These are phyloP conservation scores for Sebastes vulpes DNA, from an alignment of 2,797 vertebrate genomes.

Conservation along the genomic window DNA sequence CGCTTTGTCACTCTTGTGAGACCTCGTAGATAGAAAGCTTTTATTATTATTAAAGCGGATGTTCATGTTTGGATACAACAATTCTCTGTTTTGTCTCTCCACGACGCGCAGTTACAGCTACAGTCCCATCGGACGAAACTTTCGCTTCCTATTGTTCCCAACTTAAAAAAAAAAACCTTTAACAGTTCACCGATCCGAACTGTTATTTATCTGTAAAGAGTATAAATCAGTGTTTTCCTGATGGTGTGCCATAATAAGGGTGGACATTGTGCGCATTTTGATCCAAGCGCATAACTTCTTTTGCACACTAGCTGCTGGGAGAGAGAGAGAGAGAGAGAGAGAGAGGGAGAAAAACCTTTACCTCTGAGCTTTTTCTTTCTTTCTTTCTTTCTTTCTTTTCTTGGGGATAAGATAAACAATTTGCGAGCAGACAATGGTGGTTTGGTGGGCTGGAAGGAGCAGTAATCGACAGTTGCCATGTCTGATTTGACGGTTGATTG, in stretches of 20 bases:
- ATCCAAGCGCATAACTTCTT: conserved; percentile 78
- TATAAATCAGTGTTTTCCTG: conserved; percentile 74
- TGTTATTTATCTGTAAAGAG: neutral
- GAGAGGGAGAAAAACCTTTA: conserved; percentile 22
- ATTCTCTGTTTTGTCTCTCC: conserved; percentile 13
- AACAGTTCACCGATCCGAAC: neutral
- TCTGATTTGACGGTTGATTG: conserved; percentile 98
- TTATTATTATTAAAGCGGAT: neutral
- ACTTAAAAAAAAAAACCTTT: conserved; percentile 14
- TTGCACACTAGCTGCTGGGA: conserved; percentile 39
- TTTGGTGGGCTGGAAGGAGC: conserved; percentile 90
- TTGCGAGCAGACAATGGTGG: conserved; percentile 79
- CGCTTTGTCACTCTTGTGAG: conserved; percentile 51
- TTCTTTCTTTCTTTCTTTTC: conserved; percentile 44
- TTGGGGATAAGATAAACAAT: conserved; percentile 78
- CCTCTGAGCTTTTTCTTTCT: conserved; percentile 51
- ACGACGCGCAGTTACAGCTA: neutral
- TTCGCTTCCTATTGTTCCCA: conserved; percentile 66
- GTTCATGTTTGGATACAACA: conserved; percentile 22
- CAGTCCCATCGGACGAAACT: conserved; percentile 53
- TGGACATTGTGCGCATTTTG: conserved; percentile 72
- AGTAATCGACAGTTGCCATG: conserved; percentile 94
- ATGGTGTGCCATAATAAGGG: conserved; percentile 50
- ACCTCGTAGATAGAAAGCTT: conserved; percentile 19
- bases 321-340: neutral